phyloP scores from a whole-genome alignment of 2,888 invertebrate species.

The Thecophora atra region DNA sequence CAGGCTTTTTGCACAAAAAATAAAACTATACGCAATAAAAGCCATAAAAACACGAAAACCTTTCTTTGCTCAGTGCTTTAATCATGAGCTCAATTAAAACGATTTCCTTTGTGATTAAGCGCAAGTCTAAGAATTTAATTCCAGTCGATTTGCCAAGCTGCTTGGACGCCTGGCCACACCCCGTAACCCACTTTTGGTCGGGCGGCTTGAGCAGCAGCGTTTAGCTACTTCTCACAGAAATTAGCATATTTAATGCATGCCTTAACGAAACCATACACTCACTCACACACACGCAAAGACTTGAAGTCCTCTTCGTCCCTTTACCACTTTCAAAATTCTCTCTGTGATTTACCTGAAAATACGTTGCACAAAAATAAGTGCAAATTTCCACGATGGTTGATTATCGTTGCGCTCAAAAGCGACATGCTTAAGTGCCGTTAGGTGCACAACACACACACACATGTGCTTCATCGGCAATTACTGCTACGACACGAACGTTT shows the following conservation, averaged over 20 bases:
- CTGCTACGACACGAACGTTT: not conserved
- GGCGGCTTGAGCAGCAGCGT: not conserved
- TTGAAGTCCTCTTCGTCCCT: slow-evolving; percentile 3
- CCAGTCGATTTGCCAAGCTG: not conserved
- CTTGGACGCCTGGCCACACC: not conserved
- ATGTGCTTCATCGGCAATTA: not conserved
- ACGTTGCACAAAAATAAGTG: slow-evolving; percentile 11
- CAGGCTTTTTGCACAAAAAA: not conserved
- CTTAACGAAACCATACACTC: not conserved
- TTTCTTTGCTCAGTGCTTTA: not conserved
- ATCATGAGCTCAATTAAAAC: slow-evolving; percentile 7
- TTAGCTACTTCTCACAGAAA: slow-evolving; percentile 11
- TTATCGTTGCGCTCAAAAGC: slow-evolving; percentile 11
- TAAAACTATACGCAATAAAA: not conserved
- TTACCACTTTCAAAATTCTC: not conserved
- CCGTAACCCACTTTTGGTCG: not conserved
- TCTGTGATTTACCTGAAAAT: slow-evolving; percentile 18
- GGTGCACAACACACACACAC: slow-evolving; percentile 3
- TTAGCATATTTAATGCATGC: slow-evolving; percentile 15
- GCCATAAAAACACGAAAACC: too few species aligned
- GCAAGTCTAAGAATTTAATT: not conserved
- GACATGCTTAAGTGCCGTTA: not conserved
- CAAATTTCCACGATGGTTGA: slow-evolving; percentile 23
- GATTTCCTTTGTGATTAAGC: not conserved
- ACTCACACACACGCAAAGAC: not conserved